These are phyloP conservation scores for Silurus glanis DNA, from an alignment of 2,113 vertebrate genomes.

Conservation along the genomic window DNA sequence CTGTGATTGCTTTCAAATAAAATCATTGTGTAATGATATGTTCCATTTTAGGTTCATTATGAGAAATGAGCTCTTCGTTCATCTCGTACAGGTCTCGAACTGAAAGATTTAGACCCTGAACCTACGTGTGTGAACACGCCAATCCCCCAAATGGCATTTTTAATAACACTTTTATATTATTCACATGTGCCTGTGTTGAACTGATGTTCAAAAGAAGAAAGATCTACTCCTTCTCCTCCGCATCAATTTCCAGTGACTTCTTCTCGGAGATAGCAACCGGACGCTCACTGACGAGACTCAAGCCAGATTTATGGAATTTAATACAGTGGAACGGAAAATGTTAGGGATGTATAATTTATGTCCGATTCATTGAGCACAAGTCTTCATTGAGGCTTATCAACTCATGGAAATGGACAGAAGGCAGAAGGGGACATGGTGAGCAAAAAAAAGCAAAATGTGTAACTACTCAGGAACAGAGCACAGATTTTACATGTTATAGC, in stretches of 20 bases:
- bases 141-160: slow-evolving; percentile 46
- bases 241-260: slow-evolving; percentile 50
- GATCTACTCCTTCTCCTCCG: slow-evolving; percentile 25
- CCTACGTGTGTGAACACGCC: slow-evolving; percentile 7
- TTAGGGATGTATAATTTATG: slow-evolving; percentile 49
- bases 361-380: slow-evolving; percentile 29
- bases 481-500: not conserved
- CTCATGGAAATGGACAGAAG: not conserved
- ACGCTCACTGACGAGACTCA: slow-evolving; percentile 13
- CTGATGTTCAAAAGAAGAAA: not conserved
- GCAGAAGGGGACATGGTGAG: not conserved
- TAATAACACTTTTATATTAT: slow-evolving; percentile 57
- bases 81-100: slow-evolving; percentile 48
- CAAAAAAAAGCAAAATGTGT: not conserved
- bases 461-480: not conserved
- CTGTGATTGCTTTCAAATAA: slow-evolving; percentile 54
- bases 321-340: slow-evolving; percentile 36
- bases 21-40: slow-evolving; percentile 53
- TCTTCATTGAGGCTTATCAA: slow-evolving; percentile 40
- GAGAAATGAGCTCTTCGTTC: slow-evolving; percentile 46
- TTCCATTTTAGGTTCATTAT: slow-evolving; percentile 55
- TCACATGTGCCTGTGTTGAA: slow-evolving; percentile 44
- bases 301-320: slow-evolving; percentile 48
- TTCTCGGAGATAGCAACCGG: slow-evolving; percentile 31
- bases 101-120: slow-evolving; percentile 40